phyloP scores from a whole-genome alignment of 2,797 vertebrate species.

The Corythornis leucogaster region DNA sequence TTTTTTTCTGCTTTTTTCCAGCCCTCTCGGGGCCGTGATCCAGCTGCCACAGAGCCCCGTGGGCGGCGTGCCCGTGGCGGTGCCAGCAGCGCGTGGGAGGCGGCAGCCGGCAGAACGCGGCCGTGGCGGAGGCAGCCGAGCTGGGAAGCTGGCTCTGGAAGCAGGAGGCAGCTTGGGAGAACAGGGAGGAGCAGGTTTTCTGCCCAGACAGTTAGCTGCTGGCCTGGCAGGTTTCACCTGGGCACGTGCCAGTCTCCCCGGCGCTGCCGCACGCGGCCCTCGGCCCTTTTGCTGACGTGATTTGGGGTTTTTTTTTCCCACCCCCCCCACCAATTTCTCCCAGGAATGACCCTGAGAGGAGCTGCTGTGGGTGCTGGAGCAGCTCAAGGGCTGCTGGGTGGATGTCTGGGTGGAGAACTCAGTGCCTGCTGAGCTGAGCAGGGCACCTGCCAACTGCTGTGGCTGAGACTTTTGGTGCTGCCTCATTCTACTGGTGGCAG shows the following conservation, averaged over 20 bases:
- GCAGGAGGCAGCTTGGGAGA: not conserved
- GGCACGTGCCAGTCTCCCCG: not conserved
- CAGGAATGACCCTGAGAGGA: not conserved
- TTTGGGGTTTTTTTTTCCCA: accelerated
- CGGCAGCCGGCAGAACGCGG: not conserved
- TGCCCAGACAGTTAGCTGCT: not conserved
- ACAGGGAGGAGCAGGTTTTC: not conserved
- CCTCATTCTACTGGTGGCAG: too few relatives aligned
- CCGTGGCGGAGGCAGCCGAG: not conserved
- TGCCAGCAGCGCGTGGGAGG: not conserved
- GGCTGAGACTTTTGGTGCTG: not conserved
- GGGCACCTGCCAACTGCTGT: accelerated
- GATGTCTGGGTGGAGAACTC: not conserved
- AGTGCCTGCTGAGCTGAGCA: not conserved
- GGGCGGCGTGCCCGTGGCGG: not conserved
- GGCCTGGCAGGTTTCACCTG: not conserved
- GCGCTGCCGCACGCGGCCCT: accelerated
- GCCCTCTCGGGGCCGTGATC: accelerated
- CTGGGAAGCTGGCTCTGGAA: not conserved
- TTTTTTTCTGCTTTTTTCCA: not conserved
- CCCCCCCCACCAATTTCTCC: not conserved
- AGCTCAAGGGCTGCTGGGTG: not conserved
- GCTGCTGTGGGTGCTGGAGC: not conserved
- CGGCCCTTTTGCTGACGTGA: not conserved
- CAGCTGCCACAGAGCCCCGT: accelerated